Conservation (phyloP, 2,888 invertebrate species). For the Apoderus coryli region DNA sequence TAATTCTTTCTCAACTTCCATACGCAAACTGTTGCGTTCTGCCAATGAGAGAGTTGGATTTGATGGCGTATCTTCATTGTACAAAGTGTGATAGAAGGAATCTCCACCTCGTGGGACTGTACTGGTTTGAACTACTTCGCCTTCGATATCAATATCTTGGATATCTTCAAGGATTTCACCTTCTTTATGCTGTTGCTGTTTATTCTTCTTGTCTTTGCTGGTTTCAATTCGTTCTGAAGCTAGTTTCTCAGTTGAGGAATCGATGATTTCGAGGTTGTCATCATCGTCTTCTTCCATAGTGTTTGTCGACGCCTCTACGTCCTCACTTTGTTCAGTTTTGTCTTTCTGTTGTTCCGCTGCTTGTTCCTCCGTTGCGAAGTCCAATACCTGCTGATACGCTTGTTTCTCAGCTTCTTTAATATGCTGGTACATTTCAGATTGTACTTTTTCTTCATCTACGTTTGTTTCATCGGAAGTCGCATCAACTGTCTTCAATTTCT, state of each 20-base stretch:
- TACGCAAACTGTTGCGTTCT: constrained; percentile 33
- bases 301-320: constrained; percentile 41
- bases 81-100: constrained; percentile 61
- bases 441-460: constrained; percentile 34
- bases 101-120: constrained; percentile 53
- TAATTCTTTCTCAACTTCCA: constrained; percentile 37
- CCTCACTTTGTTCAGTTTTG: constrained; percentile 44
- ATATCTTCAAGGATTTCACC: constrained; percentile 28
- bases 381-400: constrained; percentile 59
- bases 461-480: constrained; percentile 32
- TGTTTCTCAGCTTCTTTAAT: constrained; percentile 63
- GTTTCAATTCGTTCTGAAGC: constrained; percentile 36
- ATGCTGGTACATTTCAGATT: constrained; percentile 57
- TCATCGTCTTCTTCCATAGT: constrained; percentile 27
- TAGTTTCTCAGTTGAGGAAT: constrained; percentile 27
- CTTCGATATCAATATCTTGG: constrained; percentile 52
- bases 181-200: constrained; percentile 33
- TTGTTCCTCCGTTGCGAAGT: constrained; percentile 73
- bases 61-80: constrained; percentile 21
- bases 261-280: constrained; percentile 24
- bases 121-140: constrained; percentile 53
- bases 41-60: constrained; percentile 23
- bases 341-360: constrained; percentile 44
- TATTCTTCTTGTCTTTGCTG: constrained; percentile 29
- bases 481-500: constrained; percentile 43